phyloP scores from a whole-genome alignment of 2,888 invertebrate genomes.

The Digitonthophagus gazella region DNA sequence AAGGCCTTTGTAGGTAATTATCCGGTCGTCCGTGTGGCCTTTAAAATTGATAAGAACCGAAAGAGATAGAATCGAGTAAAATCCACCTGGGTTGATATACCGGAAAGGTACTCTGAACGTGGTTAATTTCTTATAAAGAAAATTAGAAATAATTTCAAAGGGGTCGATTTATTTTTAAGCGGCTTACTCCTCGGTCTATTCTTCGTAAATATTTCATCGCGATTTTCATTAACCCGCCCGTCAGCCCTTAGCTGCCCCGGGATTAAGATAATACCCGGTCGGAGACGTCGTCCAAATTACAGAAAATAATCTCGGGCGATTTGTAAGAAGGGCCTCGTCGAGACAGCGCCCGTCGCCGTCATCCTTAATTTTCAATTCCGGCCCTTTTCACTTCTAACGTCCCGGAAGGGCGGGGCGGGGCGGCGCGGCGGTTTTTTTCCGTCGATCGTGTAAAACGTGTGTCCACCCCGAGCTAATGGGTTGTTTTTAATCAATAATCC shows the following conservation, averaged over 20 bases:
- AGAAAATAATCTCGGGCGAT: background rate
- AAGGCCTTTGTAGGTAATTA: background rate
- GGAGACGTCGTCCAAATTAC: background rate
- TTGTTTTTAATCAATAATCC: background rate
- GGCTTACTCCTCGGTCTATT: background rate
- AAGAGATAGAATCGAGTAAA: too few species aligned
- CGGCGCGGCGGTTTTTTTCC: too few species aligned
- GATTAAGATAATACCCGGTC: background rate
- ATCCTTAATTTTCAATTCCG: background rate
- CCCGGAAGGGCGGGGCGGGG: too few species aligned
- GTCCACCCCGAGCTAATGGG: background rate
- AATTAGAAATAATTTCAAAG: too few species aligned
- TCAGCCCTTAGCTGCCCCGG: background rate
- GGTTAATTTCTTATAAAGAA: too few species aligned
- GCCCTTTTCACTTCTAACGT: background rate
- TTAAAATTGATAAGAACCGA: background rate
- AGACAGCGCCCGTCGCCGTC: background rate
- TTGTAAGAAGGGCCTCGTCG: background rate
- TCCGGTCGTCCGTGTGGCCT: background rate
- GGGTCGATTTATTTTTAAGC: background rate
- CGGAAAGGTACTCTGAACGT: too few species aligned
- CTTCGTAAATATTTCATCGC: background rate
- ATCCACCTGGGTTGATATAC: too few species aligned
- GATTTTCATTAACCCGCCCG: background rate
- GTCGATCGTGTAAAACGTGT: too few species aligned